Base-by-base conservation (phyloP, 2,888 invertebrate genomes). In the Drosophila borealis region DNA sequence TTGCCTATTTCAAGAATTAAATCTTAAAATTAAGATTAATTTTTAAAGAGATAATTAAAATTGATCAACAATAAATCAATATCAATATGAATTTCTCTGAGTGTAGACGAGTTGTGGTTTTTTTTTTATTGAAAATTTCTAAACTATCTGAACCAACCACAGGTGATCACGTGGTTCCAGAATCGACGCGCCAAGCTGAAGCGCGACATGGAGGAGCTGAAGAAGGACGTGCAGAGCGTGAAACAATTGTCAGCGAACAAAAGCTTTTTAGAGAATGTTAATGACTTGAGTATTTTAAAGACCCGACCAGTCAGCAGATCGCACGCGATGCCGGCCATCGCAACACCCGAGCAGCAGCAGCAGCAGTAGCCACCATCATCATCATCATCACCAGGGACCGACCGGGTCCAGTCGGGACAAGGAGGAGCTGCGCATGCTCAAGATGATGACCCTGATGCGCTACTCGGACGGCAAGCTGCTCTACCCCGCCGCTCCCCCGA, bases 161-260 rank as follows among this genome's bases (percentile, higher is more conserved):
- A 92, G 92, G 98, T 99, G 91, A 99, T 99, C 93, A 99, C 98
- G 71, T 98, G 98, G 98, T 98, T 98, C 94, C 98, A 98, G 92
- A 98, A 98, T 92, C 93, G 98, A 83, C 93, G 98, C 83, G 98
- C 98, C 87, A 98, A 98, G 93, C 94, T 99, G 89, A 99, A 99
- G 92, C 94, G 99, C 59, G 99, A 99, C 93, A 97, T 98, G 96
- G 98, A 99, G 92, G 98, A 99, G 91, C 93, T 98, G 81, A 98
- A 98, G 92, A 98, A 98, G 92, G 99, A 99, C 93, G 98, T 98
- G 19, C 98, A 98, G 91, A 97, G 97, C 91, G 96, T 97, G 81
- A 97, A 98, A 93, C 95, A 97, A 63, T 94, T 97, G 75, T 96
- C 96, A 77, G 96, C 96, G 74, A 97, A 97, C 92, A 97, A 97